Evolutionary conservation across 2,113 vertebrate genomes (phyloP), one percentile per base, ranked within the genome.

Genomic region (Oryzias woworae): DNA sequence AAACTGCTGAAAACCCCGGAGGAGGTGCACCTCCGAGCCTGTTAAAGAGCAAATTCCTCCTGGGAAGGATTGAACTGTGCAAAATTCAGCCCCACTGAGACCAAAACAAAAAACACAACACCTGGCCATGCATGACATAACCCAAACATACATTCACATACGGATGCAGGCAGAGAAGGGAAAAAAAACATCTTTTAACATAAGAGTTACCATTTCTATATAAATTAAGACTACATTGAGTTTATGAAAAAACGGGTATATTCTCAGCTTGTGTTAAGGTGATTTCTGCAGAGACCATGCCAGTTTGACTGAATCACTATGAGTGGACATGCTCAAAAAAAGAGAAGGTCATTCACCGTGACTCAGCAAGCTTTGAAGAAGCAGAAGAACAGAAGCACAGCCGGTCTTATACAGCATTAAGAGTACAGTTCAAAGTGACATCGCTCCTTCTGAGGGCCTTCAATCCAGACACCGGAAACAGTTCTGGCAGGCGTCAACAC

Each of bases 121-220:
- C 69, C 65, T 76, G 83, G 83, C 85, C 90, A 90, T 91, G 89
- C 89, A 82, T 71, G 70, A 82, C 75, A 83, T 22, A 75, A 83
- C 60, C 81, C 65, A 52, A 62, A 84, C 58, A 69, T 66, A 77
- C 81, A 73, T 69, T 81, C 67, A 71, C 78, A 46, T 66, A 74
- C 87, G 91, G 94, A 95, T 90, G 92, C 94, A 93, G 92, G 92
- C 91, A 91, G 81, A 89, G 78, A 78, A 90, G 93, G 91, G 95
- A 98, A 95, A 97, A 20, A 48, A 48, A 47, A 4, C n/a, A 98
- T 96, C 94, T 87, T 86, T 92, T 82, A 91, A 93, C 89, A 75
- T 57, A 85, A 90, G 61, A 70, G 73, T 73, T 69, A 78, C 69
- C 69, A 75, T 28, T 47, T 67, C 73, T 52, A 82, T 77, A 90